Evolutionary conservation across 2,113 vertebrate genomes (phyloP).

Genomic region (Bubalus kerabau): DNA sequence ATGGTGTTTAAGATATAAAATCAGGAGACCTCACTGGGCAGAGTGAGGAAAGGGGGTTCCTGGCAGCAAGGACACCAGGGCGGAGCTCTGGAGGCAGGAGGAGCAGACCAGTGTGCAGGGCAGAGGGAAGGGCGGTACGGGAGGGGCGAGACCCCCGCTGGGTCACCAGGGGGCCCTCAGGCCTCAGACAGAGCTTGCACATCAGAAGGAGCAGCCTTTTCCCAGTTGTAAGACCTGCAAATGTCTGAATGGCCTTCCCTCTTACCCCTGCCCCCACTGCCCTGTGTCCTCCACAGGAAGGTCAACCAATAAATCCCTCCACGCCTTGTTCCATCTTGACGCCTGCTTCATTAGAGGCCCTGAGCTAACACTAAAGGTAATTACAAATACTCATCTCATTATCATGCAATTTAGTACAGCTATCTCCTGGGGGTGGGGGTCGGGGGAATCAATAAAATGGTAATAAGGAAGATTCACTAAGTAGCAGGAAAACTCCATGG

Average conservation of each 20-base stretch:
- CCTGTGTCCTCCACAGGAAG: background rate
- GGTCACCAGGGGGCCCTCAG: accelerated
- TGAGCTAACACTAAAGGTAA: background rate
- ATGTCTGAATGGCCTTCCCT: background rate
- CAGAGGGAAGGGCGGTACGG: accelerated
- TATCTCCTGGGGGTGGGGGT: background rate
- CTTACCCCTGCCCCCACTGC: no score
- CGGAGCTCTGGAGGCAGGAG: background rate
- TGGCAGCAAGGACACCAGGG: background rate
- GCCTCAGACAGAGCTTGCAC: background rate
- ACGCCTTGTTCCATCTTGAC: background rate
- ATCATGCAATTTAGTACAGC: background rate
- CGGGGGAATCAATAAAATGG: background rate
- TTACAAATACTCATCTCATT: background rate
- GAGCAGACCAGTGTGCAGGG: accelerated
- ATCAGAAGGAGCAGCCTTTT: background rate
- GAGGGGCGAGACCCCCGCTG: accelerated
- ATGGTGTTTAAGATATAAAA: background rate
- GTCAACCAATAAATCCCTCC: background rate
- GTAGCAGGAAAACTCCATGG: background rate
- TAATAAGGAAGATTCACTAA: background rate
- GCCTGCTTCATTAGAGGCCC: background rate
- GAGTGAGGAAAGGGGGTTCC: background rate
- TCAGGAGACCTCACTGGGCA: accelerated
- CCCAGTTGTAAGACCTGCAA: background rate